A percentile compares a stretch with the other conserved stretches of the same genome.
Evolutionary conservation across 2,113 vertebrate species (phyloP).

Genomic region (Halcyon malimbica): DNA sequence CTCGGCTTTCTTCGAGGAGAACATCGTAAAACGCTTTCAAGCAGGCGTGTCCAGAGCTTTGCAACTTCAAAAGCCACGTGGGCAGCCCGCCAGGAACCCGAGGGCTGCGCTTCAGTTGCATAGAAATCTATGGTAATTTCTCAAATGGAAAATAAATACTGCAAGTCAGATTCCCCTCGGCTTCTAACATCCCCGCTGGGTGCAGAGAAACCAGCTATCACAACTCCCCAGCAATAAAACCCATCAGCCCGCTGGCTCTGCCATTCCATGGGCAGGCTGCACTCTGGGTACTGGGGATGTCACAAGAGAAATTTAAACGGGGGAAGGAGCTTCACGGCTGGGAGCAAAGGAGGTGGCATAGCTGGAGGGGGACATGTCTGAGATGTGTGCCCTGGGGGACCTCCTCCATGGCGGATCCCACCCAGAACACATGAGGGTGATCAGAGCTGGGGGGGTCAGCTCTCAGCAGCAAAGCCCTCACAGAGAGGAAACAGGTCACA

Average conservation of each 20-base stretch:
- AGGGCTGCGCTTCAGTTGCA: not conserved
- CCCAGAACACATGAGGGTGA: not conserved
- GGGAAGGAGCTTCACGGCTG: not conserved
- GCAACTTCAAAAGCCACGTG: constrained; percentile 17
- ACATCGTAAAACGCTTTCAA: not conserved
- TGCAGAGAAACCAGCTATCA: not conserved
- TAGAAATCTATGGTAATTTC: not conserved
- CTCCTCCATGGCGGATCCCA: not conserved
- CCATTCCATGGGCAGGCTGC: not conserved
- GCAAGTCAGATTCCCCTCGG: not conserved
- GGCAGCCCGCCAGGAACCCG: not conserved
- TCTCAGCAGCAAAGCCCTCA: not conserved
- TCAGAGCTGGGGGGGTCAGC: not conserved
- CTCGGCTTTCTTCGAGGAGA: not conserved
- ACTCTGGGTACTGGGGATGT: not conserved
- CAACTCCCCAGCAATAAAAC: not conserved
- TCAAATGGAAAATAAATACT: constrained; percentile 24
- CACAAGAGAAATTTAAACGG: not conserved
- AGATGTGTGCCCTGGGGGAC: not conserved
- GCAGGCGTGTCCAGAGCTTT: constrained; percentile 30
- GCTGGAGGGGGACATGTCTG: not conserved
- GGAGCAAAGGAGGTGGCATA: not conserved
- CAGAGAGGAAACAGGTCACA: not conserved
- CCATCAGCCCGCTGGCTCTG: not conserved
- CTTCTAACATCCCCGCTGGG: not conserved